Evolutionary conservation across 1,140 invertebrate species (phyloP).

Genomic region (Drepana arcuata): DNA sequence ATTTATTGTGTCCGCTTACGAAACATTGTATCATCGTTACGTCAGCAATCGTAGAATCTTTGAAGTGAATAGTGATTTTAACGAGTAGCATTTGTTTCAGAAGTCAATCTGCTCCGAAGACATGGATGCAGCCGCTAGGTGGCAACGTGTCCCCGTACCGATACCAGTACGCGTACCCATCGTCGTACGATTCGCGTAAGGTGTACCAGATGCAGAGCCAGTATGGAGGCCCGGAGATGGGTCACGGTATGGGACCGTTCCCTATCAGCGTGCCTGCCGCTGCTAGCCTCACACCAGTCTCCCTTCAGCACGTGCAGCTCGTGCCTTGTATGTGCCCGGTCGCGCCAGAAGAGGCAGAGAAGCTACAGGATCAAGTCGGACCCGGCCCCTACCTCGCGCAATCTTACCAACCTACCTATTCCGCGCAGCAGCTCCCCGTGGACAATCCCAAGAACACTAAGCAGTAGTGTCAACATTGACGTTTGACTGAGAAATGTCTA

Average conservation of each 20-base stretch:
- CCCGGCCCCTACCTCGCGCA: slow-evolving; percentile 61
- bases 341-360: slow-evolving; percentile 65
- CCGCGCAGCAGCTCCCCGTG: slow-evolving; percentile 35
- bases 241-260: slow-evolving; percentile 53
- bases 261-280: slow-evolving; percentile 68
- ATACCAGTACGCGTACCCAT: slow-evolving; percentile 63
- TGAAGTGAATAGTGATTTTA: too few relatives aligned
- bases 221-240: slow-evolving; percentile 42
- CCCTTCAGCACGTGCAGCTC: slow-evolving; percentile 68
- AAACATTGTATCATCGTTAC: too few relatives aligned
- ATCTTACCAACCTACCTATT: slow-evolving; percentile 38
- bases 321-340: slow-evolving; percentile 73
- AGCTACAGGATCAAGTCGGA: slow-evolving; percentile 59
- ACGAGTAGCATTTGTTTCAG: slow-evolving; percentile 53
- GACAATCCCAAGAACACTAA: slow-evolving; percentile 28
- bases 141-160: slow-evolving; percentile 44
- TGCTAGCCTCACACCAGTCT: slow-evolving; percentile 63
- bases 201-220: slow-evolving; percentile 47
- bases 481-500: neutral
- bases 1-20: too few relatives aligned
- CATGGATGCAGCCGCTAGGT: slow-evolving; percentile 42
- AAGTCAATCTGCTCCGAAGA: slow-evolving; percentile 29
- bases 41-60: too few relatives aligned
- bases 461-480: slow-evolving; percentile 18
- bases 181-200: slow-evolving; percentile 55